A percentile compares a stretch with the other conserved stretches of the same genome.
Evolutionary conservation across 2,888 invertebrate genomes (phyloP).

Genomic region (Sarcophaga caerulescens): DNA sequence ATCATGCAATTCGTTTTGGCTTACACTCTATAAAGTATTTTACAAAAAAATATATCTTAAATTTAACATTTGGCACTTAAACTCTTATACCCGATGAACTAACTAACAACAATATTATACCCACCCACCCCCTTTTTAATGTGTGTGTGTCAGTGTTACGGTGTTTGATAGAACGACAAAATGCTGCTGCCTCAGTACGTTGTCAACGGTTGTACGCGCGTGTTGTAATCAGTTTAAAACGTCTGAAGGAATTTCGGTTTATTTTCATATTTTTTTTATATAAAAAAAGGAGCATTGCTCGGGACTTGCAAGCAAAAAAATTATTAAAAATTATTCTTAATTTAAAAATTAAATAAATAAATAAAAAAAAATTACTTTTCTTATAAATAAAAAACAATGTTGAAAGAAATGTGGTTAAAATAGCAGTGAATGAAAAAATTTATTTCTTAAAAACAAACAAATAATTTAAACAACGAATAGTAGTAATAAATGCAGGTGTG

Average conservation of each 20-base stretch:
- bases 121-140: conserved; percentile 10
- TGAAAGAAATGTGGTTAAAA: conserved; percentile 53
- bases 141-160: conserved; percentile 7
- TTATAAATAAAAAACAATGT: background rate
- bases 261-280: conserved; percentile 52
- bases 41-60: background rate
- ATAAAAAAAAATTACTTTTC: conserved; percentile 6
- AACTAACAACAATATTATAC: background rate
- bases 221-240: conserved; percentile 62
- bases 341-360: background rate
- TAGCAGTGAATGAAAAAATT: conserved; percentile 52
- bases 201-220: conserved; percentile 68
- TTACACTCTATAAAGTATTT: background rate
- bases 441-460: background rate
- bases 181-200: conserved; percentile 66
- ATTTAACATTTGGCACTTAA: background rate
- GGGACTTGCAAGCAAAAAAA: conserved; percentile 49
- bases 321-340: conserved; percentile 11
- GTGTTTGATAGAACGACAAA: conserved; percentile 50
- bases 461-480: conserved; percentile 47
- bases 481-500: conserved; percentile 53
- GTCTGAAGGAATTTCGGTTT: conserved; percentile 64
- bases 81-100: conserved; percentile 11
- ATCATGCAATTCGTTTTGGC: background rate
- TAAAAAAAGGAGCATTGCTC: conserved; percentile 63